phyloP scores from a whole-genome alignment of 2,797 vertebrate species.

The Gambusia yucatana region DNA sequence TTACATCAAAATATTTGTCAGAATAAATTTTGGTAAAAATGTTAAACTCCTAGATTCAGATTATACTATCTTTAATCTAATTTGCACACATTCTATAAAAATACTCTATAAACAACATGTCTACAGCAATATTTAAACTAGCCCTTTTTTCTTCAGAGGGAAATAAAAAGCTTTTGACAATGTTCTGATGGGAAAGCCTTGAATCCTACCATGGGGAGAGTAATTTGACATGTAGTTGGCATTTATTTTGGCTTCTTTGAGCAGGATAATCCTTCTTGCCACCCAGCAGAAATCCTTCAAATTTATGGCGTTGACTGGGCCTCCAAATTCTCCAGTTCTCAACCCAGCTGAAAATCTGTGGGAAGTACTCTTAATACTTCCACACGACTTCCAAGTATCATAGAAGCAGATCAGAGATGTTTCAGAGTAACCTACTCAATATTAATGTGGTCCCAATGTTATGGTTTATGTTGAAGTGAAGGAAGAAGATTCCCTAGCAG shows the following conservation, averaged over 20 bases:
- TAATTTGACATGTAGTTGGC: not conserved
- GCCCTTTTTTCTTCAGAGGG: not conserved
- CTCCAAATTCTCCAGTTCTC: not conserved
- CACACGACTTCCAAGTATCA: not conserved
- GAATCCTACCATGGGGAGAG: too few species aligned
- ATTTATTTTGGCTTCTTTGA: not conserved
- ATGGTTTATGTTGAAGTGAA: not conserved
- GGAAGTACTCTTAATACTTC: not conserved
- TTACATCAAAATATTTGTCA: not conserved
- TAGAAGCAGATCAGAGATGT: not conserved
- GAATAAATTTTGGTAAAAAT: not conserved
- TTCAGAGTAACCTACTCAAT: not conserved
- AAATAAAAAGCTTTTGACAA: not conserved
- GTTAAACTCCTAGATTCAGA: not conserved
- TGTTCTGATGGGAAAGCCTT: not conserved
- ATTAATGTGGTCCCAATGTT: not conserved
- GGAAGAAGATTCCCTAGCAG: constrained; percentile 14
- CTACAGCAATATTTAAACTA: not conserved
- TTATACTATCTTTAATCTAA: not conserved
- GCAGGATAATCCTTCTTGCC: not conserved
- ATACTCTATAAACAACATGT: not conserved
- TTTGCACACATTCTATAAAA: not conserved
- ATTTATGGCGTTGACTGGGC: not conserved
- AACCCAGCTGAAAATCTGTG: not conserved
- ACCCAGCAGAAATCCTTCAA: not conserved